These are phyloP conservation scores for Trichogramma evanescens DNA, from an alignment of 2,888 invertebrate genomes.

Conservation along the genomic window DNA sequence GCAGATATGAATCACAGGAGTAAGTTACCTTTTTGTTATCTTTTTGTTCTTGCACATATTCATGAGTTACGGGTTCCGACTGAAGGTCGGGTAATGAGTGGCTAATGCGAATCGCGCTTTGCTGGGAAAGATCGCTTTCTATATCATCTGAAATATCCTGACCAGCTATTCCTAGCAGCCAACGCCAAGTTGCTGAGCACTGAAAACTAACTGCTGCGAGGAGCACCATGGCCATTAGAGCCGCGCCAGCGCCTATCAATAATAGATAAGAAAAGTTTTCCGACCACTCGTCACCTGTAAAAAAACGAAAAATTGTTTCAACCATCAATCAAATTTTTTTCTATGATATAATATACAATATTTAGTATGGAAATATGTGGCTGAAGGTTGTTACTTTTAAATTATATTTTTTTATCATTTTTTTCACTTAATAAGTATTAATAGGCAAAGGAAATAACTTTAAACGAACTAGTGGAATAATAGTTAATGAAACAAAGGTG, in stretches of 20 bases:
- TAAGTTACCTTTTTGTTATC: slow-evolving; percentile 60
- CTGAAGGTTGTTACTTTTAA: no score
- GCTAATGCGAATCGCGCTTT: slow-evolving; percentile 67
- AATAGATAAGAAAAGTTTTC: slow-evolving; percentile 52
- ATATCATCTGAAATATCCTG: slow-evolving; percentile 39
- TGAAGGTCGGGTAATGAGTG: slow-evolving; percentile 70
- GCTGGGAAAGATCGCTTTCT: slow-evolving; percentile 55
- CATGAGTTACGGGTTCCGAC: slow-evolving; percentile 61
- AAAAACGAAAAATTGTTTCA: background rate
- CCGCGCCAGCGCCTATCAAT: slow-evolving; percentile 53
- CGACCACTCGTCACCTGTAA: slow-evolving; percentile 12
- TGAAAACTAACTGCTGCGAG: slow-evolving; percentile 67
- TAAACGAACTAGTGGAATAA: no score
- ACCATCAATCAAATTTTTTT: no score
- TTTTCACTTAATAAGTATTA: no score
- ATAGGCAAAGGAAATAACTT: no score
- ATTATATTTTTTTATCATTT: no score
- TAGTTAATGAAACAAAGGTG: no score
- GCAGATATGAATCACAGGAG: background rate
- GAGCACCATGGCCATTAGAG: slow-evolving; percentile 61
- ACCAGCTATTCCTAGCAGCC: slow-evolving; percentile 53
- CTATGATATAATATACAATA: no score
- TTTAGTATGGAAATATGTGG: no score
- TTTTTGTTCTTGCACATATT: slow-evolving; percentile 67
- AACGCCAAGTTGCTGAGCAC: slow-evolving; percentile 67